Percentiles rank a stretch among this genome's conserved stretches.
Conservation (phyloP, 2,888 invertebrate genomes). For the Strigamia crassipes region DNA sequence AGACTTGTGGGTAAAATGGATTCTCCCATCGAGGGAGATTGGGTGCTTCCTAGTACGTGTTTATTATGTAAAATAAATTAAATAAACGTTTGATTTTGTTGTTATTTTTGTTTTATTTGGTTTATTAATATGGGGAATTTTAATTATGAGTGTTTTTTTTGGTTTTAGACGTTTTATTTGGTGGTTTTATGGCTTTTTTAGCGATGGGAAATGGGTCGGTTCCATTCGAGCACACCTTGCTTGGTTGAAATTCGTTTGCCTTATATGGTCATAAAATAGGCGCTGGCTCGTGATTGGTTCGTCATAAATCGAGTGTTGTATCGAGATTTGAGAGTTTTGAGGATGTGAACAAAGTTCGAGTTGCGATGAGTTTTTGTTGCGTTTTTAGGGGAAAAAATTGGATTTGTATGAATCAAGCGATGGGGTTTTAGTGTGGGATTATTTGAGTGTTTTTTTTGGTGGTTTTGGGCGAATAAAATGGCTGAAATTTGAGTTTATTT, state of each 20-base stretch:
- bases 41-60: not conserved
- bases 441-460: not conserved
- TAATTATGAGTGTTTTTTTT: not conserved
- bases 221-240: not conserved
- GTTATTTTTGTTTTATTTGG: no score
- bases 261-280: slow-evolving; percentile 35
- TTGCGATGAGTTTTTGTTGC: not conserved
- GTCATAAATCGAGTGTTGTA: not conserved
- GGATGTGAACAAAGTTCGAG: not conserved
- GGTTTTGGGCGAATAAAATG: no score
- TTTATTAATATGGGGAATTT: no score
- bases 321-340: not conserved
- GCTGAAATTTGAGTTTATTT: no score
- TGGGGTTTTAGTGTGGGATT: not conserved
- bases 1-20: slow-evolving; percentile 7
- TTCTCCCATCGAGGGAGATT: not conserved
- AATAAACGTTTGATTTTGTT: no score
- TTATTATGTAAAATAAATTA: not conserved
- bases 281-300: slow-evolving; percentile 15
- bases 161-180: not conserved
- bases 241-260: not conserved
- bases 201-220: not conserved
- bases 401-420: no score
- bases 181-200: not conserved
- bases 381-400: no score